phyloP scores from a whole-genome alignment of 2,888 invertebrate genomes.

The Chrysolina oricalcia region DNA sequence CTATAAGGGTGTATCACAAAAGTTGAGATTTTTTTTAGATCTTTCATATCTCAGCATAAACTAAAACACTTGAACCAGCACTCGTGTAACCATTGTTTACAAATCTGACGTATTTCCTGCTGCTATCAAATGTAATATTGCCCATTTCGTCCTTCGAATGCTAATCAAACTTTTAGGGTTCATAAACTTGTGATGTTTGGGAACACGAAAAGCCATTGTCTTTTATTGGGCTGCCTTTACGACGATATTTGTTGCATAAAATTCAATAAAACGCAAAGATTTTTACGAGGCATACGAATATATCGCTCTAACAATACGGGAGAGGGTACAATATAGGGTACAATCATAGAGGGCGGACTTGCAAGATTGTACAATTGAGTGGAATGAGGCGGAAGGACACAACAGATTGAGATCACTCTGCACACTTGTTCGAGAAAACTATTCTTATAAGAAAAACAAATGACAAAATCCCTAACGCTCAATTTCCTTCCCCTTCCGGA shows the following conservation, averaged over 20 bases:
- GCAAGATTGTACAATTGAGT: neutral
- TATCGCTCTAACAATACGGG: neutral
- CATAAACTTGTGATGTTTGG: constrained; percentile 42
- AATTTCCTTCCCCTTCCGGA: neutral
- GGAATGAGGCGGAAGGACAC: neutral
- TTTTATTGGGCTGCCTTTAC: constrained; percentile 47
- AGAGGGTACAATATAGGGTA: neutral
- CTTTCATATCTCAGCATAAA: neutral
- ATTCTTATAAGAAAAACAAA: no score
- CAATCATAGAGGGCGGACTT: neutral
- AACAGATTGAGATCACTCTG: neutral
- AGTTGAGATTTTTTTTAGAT: no score
- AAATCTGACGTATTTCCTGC: neutral
- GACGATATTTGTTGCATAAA: constrained; percentile 40
- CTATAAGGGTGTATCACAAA: no score
- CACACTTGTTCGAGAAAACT: neutral
- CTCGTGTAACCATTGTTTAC: neutral
- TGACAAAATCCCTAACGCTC: neutral
- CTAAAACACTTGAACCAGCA: neutral
- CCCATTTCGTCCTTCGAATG: constrained; percentile 26
- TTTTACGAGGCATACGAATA: constrained; percentile 19
- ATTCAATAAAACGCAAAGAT: constrained; percentile 38
- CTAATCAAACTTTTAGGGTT: constrained; percentile 50
- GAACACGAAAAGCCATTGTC: constrained; percentile 39
- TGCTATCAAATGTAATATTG: neutral